These are phyloP conservation scores for Noctua janthina DNA, from an alignment of 2,888 invertebrate species.

Conservation along the genomic window DNA sequence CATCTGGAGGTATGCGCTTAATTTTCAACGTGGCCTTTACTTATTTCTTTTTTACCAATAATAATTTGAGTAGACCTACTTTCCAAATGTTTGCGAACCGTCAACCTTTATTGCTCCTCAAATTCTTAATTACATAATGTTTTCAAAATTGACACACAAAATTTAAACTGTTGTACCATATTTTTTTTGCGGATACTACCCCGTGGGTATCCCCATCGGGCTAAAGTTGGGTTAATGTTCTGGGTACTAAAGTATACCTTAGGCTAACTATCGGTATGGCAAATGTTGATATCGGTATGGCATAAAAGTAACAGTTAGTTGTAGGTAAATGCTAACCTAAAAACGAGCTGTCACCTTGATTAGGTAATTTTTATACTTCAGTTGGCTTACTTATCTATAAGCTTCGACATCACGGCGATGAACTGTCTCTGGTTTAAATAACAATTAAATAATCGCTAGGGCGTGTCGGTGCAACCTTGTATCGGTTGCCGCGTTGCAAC, in stretches of 20 bases:
- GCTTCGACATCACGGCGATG: slow-evolving; percentile 74
- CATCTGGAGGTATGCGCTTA: slow-evolving; percentile 72
- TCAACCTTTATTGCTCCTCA: slow-evolving; percentile 28
- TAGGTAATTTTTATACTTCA: slow-evolving; percentile 63
- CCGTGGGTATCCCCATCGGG: neutral
- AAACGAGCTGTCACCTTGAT: slow-evolving; percentile 55
- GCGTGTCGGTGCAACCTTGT: slow-evolving; percentile 89
- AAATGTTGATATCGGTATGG: slow-evolving; percentile 75
- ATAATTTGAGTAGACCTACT: slow-evolving; percentile 59
- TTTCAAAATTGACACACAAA: slow-evolving; percentile 70
- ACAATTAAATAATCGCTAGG: slow-evolving; percentile 90
- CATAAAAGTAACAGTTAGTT: slow-evolving; percentile 27
- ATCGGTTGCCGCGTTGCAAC: slow-evolving; percentile 88
- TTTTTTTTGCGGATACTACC: neutral
- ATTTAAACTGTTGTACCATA: neutral
- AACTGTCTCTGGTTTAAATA: slow-evolving; percentile 85
- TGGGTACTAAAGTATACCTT: slow-evolving; percentile 3
- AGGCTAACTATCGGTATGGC: slow-evolving; percentile 43
- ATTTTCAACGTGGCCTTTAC: slow-evolving; percentile 68
- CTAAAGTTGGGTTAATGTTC: neutral
- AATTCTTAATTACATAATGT: neutral
- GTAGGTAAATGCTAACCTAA: slow-evolving; percentile 25
- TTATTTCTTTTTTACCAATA: slow-evolving; percentile 57
- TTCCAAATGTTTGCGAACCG: slow-evolving; percentile 55
- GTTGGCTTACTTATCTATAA: slow-evolving; percentile 69